Percentiles rank a stretch among this genome's conserved stretches.
phyloP scores from a whole-genome alignment of 1,140 invertebrate genomes.

The Eriocheir sinensis region DNA sequence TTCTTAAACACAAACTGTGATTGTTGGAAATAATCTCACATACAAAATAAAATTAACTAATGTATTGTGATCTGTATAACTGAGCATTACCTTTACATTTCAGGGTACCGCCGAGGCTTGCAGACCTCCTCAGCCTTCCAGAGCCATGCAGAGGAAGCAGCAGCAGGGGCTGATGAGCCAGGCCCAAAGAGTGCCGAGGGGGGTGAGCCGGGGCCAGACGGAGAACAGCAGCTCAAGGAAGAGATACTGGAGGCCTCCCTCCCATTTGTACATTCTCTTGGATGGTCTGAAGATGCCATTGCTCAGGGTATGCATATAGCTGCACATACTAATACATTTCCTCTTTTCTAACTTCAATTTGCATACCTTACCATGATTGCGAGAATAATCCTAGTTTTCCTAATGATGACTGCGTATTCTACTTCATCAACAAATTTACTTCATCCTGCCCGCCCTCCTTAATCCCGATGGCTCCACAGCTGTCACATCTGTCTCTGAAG shows the following conservation, averaged over 20 bases:
- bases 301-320: slow-evolving; percentile 82
- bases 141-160: neutral
- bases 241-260: slow-evolving; percentile 90
- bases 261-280: slow-evolving; percentile 88
- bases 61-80: too few species aligned
- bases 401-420: too few species aligned
- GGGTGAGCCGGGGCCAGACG: slow-evolving; percentile 77
- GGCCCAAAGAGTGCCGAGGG: neutral
- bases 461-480: too few species aligned
- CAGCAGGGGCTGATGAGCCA: neutral
- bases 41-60: too few species aligned
- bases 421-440: too few species aligned
- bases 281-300: slow-evolving; percentile 91
- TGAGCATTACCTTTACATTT: neutral
- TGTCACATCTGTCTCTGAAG: too few species aligned
- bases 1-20: too few species aligned
- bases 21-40: too few species aligned
- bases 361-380: too few species aligned
- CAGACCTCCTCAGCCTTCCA: neutral
- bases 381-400: too few species aligned
- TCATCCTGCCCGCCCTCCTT: too few species aligned
- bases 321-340: too few species aligned
- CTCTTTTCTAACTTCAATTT: neutral
- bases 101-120: neutral
- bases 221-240: slow-evolving; percentile 85